Percentiles rank a stretch among this genome's conserved stretches.
phyloP scores from a whole-genome alignment of 2,888 invertebrate genomes.

The Listrodromus nycthemerus region DNA sequence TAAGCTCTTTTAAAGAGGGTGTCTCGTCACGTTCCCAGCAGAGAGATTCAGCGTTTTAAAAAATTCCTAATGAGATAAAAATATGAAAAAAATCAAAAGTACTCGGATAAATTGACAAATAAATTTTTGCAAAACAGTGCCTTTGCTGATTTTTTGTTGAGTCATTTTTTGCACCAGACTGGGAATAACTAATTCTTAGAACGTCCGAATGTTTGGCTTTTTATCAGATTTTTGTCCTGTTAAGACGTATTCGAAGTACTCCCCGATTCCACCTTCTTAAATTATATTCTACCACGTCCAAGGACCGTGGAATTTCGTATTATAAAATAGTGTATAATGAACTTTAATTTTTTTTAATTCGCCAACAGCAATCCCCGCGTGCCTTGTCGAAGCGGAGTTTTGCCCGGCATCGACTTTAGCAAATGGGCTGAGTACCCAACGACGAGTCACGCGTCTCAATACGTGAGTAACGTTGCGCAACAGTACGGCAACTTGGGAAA shows the following conservation, averaged over 20 bases:
- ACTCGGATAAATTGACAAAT: too few species aligned
- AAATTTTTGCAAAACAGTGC: too few species aligned
- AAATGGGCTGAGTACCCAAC: constrained; percentile 93
- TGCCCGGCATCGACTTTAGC: constrained; percentile 94
- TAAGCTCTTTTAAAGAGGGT: too few species aligned
- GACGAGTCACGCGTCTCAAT: constrained; percentile 86
- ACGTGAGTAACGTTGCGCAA: constrained; percentile 88
- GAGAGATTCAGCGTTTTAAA: too few species aligned
- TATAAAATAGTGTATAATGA: constrained; percentile 21
- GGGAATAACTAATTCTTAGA: too few species aligned
- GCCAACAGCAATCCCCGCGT: constrained; percentile 95
- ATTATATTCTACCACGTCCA: constrained; percentile 10
- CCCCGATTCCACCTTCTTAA: not conserved
- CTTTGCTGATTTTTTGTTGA: too few species aligned
- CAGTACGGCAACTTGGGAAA: constrained; percentile 84
- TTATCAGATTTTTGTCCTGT: not conserved
- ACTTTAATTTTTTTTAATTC: constrained; percentile 12
- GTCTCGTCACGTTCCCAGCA: too few species aligned
- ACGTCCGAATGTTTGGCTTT: not conserved
- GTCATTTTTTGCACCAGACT: too few species aligned
- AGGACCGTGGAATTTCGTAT: constrained; percentile 8
- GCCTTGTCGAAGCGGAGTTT: constrained; percentile 94
- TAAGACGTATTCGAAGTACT: too few species aligned
- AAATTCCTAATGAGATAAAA: too few species aligned
- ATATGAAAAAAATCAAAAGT: too few species aligned